Evolutionary conservation across 2,113 vertebrate genomes (phyloP).

Genomic region (Catharus minimus): DNA sequence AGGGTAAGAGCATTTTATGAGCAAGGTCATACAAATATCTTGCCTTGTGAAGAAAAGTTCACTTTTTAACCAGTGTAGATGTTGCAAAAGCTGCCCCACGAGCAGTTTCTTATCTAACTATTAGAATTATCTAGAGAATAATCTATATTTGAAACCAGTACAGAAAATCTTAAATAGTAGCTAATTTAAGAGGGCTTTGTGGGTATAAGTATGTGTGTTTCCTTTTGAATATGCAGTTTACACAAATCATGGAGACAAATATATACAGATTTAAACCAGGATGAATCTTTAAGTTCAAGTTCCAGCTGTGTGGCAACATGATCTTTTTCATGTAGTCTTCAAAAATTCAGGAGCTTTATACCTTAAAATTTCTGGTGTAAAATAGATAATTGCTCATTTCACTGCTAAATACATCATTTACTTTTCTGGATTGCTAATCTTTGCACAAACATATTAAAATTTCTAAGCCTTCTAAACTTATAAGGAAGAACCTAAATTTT

Average conservation of each 20-base stretch:
- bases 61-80: not conserved
- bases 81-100: not conserved
- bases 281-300: not conserved
- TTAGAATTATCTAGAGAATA: not conserved
- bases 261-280: not conserved
- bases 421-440: not conserved
- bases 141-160: not conserved
- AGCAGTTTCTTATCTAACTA: not conserved
- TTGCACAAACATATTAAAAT: not conserved
- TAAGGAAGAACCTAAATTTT: not conserved
- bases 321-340: not conserved
- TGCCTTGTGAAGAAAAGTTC: not conserved
- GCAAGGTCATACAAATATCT: not conserved
- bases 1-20: not conserved
- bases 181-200: not conserved
- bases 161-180: not conserved
- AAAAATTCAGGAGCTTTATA: not conserved
- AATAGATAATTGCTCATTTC: rapidly evolving
- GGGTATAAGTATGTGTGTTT: not conserved
- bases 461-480: not conserved
- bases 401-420: not conserved
- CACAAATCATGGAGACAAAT: not conserved
- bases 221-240: not conserved
- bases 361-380: not conserved
- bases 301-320: not conserved